phyloP scores from a whole-genome alignment of 2,797 vertebrate species.

The Diplodus puntazzo region DNA sequence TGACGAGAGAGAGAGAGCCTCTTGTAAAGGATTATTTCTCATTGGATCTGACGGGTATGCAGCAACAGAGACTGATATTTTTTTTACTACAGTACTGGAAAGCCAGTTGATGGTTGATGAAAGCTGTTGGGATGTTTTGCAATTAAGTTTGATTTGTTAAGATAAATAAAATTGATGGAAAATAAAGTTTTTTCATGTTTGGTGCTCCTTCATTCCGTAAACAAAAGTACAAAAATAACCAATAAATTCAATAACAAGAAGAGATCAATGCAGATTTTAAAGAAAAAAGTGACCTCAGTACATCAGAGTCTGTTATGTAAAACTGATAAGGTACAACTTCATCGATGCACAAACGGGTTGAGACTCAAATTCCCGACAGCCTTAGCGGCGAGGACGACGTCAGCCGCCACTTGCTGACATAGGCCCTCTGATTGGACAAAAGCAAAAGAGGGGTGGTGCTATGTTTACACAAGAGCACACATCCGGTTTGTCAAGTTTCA shows the following conservation, averaged over 20 bases:
- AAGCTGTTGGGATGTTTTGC: conserved; percentile 41
- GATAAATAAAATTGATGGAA: conserved; percentile 52
- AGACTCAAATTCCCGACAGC: conserved; percentile 47
- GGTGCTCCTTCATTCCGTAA: neutral
- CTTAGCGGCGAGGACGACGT: neutral
- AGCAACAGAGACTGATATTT: conserved; percentile 20
- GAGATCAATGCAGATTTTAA: neutral
- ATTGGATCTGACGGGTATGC: conserved; percentile 30
- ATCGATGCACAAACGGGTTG: neutral
- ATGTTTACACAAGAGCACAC: conserved; percentile 23
- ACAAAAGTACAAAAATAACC: neutral
- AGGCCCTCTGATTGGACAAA: conserved; percentile 46
- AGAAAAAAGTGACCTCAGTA: neutral
- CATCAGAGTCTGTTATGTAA: no score
- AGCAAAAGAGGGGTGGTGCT: conserved; percentile 26
- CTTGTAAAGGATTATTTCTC: conserved; percentile 48
- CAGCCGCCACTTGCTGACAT: neutral
- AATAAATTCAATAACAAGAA: neutral
- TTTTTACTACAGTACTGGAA: conserved; percentile 47
- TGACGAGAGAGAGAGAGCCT: conserved; percentile 27
- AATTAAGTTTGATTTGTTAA: conserved; percentile 34
- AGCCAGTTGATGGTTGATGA: conserved; percentile 30
- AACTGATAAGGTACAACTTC: no score
- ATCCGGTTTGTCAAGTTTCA: conserved; percentile 48
- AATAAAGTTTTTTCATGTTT: neutral